Conservation (phyloP, 2,113 vertebrate genomes). For the Sciurus niger region DNA sequence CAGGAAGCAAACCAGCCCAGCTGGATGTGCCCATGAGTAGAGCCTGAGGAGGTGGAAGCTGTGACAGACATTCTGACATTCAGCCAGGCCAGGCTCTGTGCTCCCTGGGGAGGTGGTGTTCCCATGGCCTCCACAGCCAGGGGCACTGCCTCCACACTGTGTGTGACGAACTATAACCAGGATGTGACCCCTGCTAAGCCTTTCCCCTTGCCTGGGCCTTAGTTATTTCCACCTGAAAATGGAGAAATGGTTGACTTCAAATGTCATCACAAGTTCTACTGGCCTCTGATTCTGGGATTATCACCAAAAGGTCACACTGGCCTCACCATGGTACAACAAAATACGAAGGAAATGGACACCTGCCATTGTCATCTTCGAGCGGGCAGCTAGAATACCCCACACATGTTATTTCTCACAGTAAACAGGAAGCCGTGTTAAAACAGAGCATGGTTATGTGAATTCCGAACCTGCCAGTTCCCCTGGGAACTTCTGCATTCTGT, state of each 20-base stretch:
- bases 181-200: not conserved
- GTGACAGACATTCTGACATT: not conserved
- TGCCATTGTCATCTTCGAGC: not conserved
- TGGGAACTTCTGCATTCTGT: not conserved
- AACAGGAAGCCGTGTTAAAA: not conserved
- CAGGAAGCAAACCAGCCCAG: not conserved
- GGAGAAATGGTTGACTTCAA: slow-evolving; percentile 1
- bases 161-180: not conserved
- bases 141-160: not conserved
- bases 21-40: not conserved
- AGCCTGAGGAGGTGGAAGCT: slow-evolving; percentile 23
- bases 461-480: not conserved
- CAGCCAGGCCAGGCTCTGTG: not conserved
- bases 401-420: not conserved
- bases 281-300: not conserved
- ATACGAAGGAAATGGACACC: not conserved
- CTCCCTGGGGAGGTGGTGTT: not conserved
- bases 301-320: not conserved
- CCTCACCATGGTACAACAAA: not conserved
- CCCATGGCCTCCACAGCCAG: not conserved
- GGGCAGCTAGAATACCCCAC: not conserved
- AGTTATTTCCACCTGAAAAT: not conserved
- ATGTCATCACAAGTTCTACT: not conserved
- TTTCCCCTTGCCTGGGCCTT: not conserved
- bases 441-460: not conserved